Conservation (phyloP, 2,888 invertebrate species). For the Drosophila yooni region DNA sequence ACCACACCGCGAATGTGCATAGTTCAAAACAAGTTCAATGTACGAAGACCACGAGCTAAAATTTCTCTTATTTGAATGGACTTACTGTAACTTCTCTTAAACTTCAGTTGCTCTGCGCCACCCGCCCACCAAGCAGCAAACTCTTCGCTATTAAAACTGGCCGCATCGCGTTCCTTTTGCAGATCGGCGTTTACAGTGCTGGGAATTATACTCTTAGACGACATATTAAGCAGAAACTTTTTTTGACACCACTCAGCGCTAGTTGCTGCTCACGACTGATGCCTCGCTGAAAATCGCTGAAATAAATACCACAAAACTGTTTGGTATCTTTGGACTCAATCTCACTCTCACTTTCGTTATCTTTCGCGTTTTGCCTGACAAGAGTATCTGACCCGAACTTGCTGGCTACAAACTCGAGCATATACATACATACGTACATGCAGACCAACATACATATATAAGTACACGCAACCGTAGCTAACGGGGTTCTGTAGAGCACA, state of each 20-base stretch:
- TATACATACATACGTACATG: too few relatives aligned
- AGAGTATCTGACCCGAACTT: background rate
- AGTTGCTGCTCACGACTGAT: conserved; percentile 28
- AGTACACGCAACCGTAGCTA: too few relatives aligned
- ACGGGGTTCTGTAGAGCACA: too few relatives aligned
- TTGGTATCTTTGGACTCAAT: conserved; percentile 1
- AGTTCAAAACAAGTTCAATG: background rate
- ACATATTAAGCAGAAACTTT: conserved; percentile 40
- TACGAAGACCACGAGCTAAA: background rate
- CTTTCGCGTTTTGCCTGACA: background rate
- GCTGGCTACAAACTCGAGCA: too few relatives aligned
- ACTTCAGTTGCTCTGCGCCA: conserved; percentile 86
- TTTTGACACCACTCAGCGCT: conserved; percentile 14
- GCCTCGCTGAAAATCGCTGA: background rate
- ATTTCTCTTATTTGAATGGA: conserved; percentile 4
- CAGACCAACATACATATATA: too few relatives aligned
- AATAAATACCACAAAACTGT: background rate
- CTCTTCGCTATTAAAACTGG: conserved; percentile 90
- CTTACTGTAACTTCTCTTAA: conserved; percentile 63
- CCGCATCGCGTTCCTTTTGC: conserved; percentile 89
- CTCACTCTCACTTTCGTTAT: background rate
- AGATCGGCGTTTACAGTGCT: conserved; percentile 88
- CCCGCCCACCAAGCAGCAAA: conserved; percentile 92
- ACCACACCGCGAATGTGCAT: too few relatives aligned
- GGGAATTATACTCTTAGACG: conserved; percentile 56